Evolutionary conservation across 2,888 invertebrate species (phyloP).

Genomic region (Atrina japonica): DNA sequence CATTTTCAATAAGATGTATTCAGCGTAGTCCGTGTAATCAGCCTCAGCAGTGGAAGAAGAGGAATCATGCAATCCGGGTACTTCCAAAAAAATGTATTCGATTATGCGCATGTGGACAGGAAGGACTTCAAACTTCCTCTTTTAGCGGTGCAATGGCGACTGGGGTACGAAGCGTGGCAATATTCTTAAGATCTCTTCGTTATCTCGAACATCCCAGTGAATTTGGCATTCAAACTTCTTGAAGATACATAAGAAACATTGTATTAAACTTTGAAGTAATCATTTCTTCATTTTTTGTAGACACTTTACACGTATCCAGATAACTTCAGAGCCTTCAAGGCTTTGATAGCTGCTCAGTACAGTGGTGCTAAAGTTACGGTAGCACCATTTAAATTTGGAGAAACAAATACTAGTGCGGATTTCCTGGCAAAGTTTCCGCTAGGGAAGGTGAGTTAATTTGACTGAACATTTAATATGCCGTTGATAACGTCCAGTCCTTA

Average conservation of each 20-base stretch:
- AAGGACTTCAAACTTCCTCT: constrained; percentile 69
- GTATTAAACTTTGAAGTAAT: neutral
- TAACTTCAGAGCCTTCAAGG: constrained; percentile 99
- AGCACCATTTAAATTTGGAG: constrained; percentile 91
- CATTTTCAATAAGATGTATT: too few relatives aligned
- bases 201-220: constrained; percentile 11
- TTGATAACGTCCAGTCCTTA: too few relatives aligned
- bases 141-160: constrained; percentile 82
- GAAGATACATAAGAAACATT: neutral
- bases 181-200: neutral
- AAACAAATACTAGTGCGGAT: constrained; percentile 92
- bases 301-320: constrained; percentile 98
- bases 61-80: too few relatives aligned
- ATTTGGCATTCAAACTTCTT: neutral
- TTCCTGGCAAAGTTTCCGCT: constrained; percentile 97
- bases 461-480: too few relatives aligned
- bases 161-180: constrained; percentile 82
- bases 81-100: too few relatives aligned
- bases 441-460: constrained; percentile 94
- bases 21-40: too few relatives aligned
- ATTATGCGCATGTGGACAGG: constrained; percentile 17
- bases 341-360: constrained; percentile 97
- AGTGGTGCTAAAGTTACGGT: constrained; percentile 86
- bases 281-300: constrained; percentile 82
- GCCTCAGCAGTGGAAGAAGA: too few relatives aligned